Conservation (phyloP, 2,113 vertebrate species). For the Daphoenositta chrysoptera region DNA sequence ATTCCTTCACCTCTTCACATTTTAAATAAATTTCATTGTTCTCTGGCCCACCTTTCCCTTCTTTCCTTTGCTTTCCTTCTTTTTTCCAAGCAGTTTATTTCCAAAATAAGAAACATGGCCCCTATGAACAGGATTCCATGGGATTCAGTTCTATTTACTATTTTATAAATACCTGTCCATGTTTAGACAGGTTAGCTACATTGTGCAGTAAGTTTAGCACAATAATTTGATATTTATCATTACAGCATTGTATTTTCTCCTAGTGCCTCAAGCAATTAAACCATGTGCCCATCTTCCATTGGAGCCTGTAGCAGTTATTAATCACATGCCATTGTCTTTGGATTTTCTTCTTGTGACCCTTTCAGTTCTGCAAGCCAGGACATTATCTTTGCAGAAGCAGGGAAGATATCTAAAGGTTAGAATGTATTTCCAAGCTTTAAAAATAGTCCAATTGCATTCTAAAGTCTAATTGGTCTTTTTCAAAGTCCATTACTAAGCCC, state of each 20-base stretch:
- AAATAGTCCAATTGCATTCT: background rate
- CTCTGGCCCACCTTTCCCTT: background rate
- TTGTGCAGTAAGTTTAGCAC: background rate
- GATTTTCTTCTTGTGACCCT: background rate
- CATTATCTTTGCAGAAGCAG: background rate
- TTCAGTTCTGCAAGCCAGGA: background rate
- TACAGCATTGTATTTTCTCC: background rate
- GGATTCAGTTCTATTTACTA: background rate
- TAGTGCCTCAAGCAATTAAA: conserved; percentile 23
- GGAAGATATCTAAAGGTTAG: background rate
- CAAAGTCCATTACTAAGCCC: background rate
- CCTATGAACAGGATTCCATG: background rate
- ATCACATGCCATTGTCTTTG: conserved; percentile 24
- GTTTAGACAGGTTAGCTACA: background rate
- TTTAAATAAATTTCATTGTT: background rate
- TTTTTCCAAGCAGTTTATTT: background rate
- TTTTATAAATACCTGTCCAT: background rate
- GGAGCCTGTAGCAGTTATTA: conserved; percentile 27
- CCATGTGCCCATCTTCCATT: background rate
- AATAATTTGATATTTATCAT: conserved; percentile 11
- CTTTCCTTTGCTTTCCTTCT: background rate
- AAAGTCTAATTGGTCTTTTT: background rate
- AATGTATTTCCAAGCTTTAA: background rate
- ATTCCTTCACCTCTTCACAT: background rate
- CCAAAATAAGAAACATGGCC: background rate